Percentiles rank a stretch among this genome's conserved stretches.
Conservation (phyloP, 1,140 invertebrate species). For the Vanessa atalanta region DNA sequence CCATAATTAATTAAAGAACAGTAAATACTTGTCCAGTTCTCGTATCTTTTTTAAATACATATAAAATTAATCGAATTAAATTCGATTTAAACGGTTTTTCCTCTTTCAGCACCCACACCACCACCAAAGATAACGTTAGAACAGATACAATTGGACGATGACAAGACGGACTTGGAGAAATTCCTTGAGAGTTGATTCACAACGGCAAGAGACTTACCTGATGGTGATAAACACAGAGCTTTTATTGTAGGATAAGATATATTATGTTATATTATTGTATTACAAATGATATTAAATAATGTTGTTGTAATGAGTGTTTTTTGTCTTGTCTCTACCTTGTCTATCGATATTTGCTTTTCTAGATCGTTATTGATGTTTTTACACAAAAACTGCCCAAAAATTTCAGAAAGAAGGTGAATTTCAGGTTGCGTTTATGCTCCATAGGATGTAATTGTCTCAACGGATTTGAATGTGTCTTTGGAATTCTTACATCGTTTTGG, state of each 20-base stretch:
- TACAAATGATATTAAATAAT: slow-evolving; percentile 22
- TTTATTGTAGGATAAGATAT: slow-evolving; percentile 29
- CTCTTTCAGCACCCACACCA: slow-evolving; percentile 41
- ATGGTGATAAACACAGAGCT: slow-evolving; percentile 29
- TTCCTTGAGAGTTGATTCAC: slow-evolving; percentile 66
- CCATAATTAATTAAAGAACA: no score
- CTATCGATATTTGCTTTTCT: neutral
- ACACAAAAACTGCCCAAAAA: no score
- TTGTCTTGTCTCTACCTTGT: neutral
- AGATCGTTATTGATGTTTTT: no score
- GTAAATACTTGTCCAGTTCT: no score
- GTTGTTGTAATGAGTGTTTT: neutral
- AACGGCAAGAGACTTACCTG: slow-evolving; percentile 16
- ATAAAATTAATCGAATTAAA: no score
- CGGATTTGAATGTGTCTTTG: no score
- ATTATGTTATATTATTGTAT: slow-evolving; percentile 16
- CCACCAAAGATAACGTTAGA: slow-evolving; percentile 60
- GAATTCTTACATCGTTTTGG: no score
- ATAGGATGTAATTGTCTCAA: no score
- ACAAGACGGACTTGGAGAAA: slow-evolving; percentile 62
- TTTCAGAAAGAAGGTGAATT: no score
- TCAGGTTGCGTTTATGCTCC: no score
- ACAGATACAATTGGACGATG: slow-evolving; percentile 67
- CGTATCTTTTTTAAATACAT: no score
- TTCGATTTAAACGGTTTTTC: no score